Percentiles rank a stretch among this genome's conserved stretches.
phyloP scores from a whole-genome alignment of 2,113 vertebrate genomes.

The Sprattus sprattus region DNA sequence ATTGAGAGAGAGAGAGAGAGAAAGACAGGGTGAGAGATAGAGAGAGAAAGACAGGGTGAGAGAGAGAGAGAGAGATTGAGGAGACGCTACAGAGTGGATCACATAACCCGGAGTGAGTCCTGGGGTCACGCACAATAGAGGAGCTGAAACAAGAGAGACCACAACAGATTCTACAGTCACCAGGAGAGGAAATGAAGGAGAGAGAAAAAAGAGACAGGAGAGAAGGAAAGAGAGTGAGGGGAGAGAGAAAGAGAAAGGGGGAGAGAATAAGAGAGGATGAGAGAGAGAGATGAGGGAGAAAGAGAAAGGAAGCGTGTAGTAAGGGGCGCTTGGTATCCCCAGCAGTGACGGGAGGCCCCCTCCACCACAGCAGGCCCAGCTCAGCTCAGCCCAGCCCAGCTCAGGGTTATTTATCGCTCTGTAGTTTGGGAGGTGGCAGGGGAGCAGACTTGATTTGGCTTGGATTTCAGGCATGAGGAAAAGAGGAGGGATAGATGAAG shows the following conservation, averaged over 20 bases:
- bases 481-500: background rate
- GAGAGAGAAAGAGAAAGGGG: background rate
- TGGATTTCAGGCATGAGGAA: slow-evolving; percentile 61
- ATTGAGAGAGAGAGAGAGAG: background rate
- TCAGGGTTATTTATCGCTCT: slow-evolving; percentile 70
- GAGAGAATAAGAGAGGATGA: background rate
- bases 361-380: slow-evolving; percentile 42
- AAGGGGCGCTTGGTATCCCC: slow-evolving; percentile 19
- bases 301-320: slow-evolving; percentile 1
- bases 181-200: background rate
- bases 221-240: background rate
- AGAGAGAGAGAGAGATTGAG: slow-evolving; percentile 38
- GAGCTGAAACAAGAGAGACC: slow-evolving; percentile 45
- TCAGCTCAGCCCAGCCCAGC: background rate
- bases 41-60: slow-evolving; percentile 25
- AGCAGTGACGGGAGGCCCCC: slow-evolving; percentile 55
- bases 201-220: background rate
- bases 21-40: slow-evolving; percentile 4
- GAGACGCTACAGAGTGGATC: slow-evolving; percentile 61
- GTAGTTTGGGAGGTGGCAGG: slow-evolving; percentile 61
- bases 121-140: slow-evolving; percentile 45
- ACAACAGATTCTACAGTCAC: slow-evolving; percentile 25
- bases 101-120: slow-evolving; percentile 53
- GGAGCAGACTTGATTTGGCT: slow-evolving; percentile 71
- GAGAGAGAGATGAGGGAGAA: background rate